phyloP scores from a whole-genome alignment of 2,888 invertebrate genomes.

The Leptodirus hochenwartii region DNA sequence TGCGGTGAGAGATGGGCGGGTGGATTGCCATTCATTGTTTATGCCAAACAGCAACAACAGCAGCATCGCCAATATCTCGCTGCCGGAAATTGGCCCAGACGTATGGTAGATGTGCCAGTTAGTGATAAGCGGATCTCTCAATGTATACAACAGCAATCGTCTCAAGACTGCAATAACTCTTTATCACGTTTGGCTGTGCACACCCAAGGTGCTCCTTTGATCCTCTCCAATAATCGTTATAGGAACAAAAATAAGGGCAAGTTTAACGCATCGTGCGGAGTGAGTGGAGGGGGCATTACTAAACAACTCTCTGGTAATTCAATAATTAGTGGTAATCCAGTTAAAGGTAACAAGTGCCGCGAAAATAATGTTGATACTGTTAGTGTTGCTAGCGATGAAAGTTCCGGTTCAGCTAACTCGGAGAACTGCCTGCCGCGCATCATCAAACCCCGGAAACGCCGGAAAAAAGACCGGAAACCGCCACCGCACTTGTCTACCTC shows the following conservation, averaged over 20 bases:
- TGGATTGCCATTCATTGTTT: constrained; percentile 57
- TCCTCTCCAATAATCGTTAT: constrained; percentile 45
- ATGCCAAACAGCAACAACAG: constrained; percentile 43
- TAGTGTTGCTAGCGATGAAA: constrained; percentile 61
- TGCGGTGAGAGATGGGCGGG: constrained; percentile 56
- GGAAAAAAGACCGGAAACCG: constrained; percentile 78
- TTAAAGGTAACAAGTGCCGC: constrained; percentile 16
- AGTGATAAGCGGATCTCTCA: neutral
- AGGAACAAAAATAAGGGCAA: constrained; percentile 23
- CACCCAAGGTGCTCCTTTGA: constrained; percentile 71
- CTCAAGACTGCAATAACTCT: constrained; percentile 30
- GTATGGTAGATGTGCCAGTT: constrained; percentile 1
- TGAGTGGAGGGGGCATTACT: too few relatives aligned
- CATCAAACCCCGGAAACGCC: constrained; percentile 73
- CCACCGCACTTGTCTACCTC: constrained; percentile 29
- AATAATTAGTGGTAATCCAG: too few relatives aligned
- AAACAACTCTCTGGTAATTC: too few relatives aligned
- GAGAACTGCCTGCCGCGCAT: constrained; percentile 72
- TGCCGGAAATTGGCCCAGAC: neutral
- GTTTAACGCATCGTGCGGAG: too few relatives aligned
- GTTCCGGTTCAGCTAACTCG: constrained; percentile 40
- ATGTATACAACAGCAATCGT: too few relatives aligned
- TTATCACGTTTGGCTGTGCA: constrained; percentile 64
- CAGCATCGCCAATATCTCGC: constrained; percentile 5
- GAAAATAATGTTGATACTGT: constrained; percentile 33